phyloP scores from a whole-genome alignment of 1,140 invertebrate genomes.

The Araneus ventricosus region DNA sequence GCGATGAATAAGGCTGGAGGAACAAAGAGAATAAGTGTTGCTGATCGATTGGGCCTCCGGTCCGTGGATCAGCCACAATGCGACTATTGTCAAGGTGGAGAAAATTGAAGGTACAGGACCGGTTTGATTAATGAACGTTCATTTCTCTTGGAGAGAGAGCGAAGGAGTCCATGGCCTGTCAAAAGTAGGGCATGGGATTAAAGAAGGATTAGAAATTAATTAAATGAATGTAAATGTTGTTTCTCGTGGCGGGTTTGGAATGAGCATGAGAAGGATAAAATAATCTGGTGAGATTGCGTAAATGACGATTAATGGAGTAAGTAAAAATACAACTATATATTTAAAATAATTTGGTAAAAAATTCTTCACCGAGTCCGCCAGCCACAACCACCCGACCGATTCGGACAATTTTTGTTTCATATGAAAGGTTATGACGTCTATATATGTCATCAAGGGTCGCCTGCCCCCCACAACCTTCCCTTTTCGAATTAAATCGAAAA shows the following conservation, averaged over 20 bases:
- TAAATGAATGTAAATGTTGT: background rate
- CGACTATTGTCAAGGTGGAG: conserved; percentile 28
- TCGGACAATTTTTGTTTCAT: too few species aligned
- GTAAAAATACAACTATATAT: too few species aligned
- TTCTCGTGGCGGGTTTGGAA: background rate
- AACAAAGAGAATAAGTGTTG: background rate
- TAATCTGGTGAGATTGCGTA: too few species aligned
- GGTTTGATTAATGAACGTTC: conserved; percentile 17
- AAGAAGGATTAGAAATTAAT: background rate
- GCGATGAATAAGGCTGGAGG: background rate
- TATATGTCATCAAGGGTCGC: too few species aligned
- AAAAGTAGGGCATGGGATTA: background rate
- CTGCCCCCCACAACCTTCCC: too few species aligned
- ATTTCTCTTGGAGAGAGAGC: background rate
- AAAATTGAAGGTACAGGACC: conserved; percentile 21
- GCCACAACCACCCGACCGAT: too few species aligned
- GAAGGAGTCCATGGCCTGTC: background rate
- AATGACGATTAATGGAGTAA: too few species aligned
- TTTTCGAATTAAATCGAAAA: too few species aligned
- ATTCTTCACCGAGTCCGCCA: too few species aligned
- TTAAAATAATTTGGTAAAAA: too few species aligned
- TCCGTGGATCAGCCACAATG: conserved; percentile 22
- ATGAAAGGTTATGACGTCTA: too few species aligned
- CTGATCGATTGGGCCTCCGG: conserved; percentile 25
- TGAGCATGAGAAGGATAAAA: background rate